Evolutionary conservation across 2,797 vertebrate species (phyloP), one percentile per base, ranked within the genome.

Genomic region (Hylomyscus alleni): DNA sequence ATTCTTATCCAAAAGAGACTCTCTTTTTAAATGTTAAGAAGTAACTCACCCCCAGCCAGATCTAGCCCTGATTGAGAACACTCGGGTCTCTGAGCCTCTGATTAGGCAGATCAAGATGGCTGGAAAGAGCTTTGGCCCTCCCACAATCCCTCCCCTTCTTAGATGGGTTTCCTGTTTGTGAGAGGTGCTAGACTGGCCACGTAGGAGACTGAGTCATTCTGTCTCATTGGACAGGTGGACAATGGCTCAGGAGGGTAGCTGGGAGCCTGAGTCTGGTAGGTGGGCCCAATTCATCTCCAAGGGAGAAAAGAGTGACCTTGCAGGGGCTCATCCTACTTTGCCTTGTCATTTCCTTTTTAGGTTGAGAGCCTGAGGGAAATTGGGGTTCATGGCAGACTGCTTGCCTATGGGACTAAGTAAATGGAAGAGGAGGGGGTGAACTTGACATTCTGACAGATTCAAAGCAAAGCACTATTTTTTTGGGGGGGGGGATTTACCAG

Each of bases 1-100:
- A 96, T 93, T 98, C 88, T 98, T 97, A 96, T 97, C 94, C 91
- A 31, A 97, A 98, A 97, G 90, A 98, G 94, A 97, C 72, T 96
- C 98, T 6, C 98, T 98, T 98, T 97, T 97, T 40, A 77, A 78
- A 82, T 91, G 58, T 40, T 37, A 52, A 82, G 80, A 29, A 8
- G 17, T 5, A 50, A 65, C 20, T 34, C 3, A 34, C 62, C 44
- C 7, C 60, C 73, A 20, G 95, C 67, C 69, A 26, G 83, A 3
- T 97, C 97, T 92, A 98, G 93, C 93, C 75, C 60, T 93, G 96
- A 97, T 95, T 87, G 60, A 95, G 96, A 96, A 50, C 22, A 69
- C 84, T 97, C 92, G 97, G 97, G 65, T 97, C 75, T 85, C 92
- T 94, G 96, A 97, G 94, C 62, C 58, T 12, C 52, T 1, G 75